Conservation (phyloP, 2,113 vertebrate species). For the Chlorodrepanis virens region DNA sequence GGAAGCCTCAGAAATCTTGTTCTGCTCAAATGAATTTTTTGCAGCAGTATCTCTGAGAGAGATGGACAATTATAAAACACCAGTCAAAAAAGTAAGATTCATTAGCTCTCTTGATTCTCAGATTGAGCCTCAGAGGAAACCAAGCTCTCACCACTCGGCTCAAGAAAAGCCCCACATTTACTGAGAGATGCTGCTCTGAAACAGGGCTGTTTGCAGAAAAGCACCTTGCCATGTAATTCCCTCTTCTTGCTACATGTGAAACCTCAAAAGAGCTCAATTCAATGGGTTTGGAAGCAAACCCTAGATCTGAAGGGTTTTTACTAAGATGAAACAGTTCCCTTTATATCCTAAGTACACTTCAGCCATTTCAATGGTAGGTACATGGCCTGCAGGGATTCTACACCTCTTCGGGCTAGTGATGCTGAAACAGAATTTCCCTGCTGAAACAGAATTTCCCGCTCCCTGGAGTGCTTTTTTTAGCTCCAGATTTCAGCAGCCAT, state of each 20-base stretch:
- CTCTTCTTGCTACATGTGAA: not conserved
- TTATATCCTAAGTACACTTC: not conserved
- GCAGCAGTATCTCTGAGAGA: not conserved
- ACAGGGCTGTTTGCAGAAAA: not conserved
- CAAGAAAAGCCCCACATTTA: not conserved
- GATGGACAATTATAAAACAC: not conserved
- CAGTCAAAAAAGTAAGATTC: constrained; percentile 19
- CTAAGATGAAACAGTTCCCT: not conserved
- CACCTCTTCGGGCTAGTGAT: not conserved
- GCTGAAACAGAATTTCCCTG: not conserved
- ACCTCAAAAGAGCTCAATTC: not conserved
- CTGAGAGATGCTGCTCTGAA: not conserved
- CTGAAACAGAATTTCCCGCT: not conserved
- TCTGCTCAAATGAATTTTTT: constrained; percentile 20
- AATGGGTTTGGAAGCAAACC: not conserved
- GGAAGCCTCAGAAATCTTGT: constrained; percentile 2
- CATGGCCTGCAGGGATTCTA: not conserved
- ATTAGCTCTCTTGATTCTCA: constrained; percentile 9
- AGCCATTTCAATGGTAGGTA: not conserved
- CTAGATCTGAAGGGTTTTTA: not conserved
- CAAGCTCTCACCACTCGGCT: not conserved
- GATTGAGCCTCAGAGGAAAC: constrained; percentile 5
- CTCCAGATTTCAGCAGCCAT: not conserved
- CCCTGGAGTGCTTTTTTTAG: not conserved
- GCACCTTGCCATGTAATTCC: not conserved